Evolutionary conservation across 2,113 vertebrate genomes (phyloP).

Genomic region (Phrynosoma blainvillii): DNA sequence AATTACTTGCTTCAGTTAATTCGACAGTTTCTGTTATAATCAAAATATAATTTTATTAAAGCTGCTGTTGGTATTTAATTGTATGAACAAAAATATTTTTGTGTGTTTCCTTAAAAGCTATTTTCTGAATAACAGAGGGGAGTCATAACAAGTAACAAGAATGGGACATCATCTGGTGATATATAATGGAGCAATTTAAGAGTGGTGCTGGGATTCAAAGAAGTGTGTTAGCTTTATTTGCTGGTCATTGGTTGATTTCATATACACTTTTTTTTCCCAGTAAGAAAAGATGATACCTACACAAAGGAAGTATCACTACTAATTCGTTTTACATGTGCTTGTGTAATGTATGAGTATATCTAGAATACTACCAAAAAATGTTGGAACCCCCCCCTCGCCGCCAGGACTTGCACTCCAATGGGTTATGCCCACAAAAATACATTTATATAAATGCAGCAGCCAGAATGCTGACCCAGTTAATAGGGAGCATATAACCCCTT

Average conservation of each 20-base stretch:
- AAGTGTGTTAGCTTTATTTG: not conserved
- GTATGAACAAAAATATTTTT: not conserved
- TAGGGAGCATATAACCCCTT: no score
- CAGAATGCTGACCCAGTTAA: no score
- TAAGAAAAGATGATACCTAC: not conserved
- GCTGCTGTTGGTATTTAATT: not conserved
- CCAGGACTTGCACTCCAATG: no score
- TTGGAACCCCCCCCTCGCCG: not conserved
- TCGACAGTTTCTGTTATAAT: not conserved
- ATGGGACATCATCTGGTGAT: not conserved
- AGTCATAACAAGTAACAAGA: not conserved
- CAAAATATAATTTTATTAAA: not conserved
- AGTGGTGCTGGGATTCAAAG: not conserved
- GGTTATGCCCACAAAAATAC: no score
- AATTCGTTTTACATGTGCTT: not conserved
- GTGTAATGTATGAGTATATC: not conserved
- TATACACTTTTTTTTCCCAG: not conserved
- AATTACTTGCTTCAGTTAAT: not conserved
- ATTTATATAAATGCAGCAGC: no score
- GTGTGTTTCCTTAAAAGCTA: no score
- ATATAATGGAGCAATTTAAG: not conserved
- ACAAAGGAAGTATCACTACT: not conserved
- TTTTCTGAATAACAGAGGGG: not conserved
- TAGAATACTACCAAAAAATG: not conserved
- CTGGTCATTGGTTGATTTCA: not conserved